Conservation (phyloP, 1,140 invertebrate genomes). For the Sminthurides bifidus region DNA sequence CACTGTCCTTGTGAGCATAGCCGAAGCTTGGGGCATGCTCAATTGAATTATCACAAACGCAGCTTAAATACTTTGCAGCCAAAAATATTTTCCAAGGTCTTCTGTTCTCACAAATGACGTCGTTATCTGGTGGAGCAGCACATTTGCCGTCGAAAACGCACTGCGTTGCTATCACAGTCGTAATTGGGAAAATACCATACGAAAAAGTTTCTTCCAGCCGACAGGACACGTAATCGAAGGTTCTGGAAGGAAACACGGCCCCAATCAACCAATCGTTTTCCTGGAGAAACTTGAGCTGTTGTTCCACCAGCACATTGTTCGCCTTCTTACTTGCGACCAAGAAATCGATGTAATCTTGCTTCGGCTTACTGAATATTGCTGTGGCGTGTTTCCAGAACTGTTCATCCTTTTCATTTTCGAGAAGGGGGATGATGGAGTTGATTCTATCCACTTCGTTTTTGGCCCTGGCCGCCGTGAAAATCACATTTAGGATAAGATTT, state of each 20-base stretch:
- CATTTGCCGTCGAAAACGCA: too few species aligned
- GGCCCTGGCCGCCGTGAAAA: not conserved
- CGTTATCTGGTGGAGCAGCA: too few species aligned
- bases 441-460: conserved; percentile 2
- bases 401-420: conserved; percentile 6
- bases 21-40: too few species aligned
- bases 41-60: too few species aligned
- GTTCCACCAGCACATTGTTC: not conserved
- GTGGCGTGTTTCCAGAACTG: not conserved
- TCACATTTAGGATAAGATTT: conserved; percentile 2
- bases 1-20: too few species aligned
- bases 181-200: too few species aligned
- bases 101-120: too few species aligned
- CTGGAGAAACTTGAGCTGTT: not conserved
- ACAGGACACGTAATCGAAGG: too few species aligned
- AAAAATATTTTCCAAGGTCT: too few species aligned
- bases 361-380: not conserved
- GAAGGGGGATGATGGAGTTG: conserved; percentile 4
- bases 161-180: too few species aligned
- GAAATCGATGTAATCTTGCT: not conserved
- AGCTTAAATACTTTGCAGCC: too few species aligned
- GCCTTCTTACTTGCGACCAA: not conserved
- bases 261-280: not conserved
- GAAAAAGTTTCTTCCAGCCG: too few species aligned
- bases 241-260: conserved; percentile 7